Evolutionary conservation across 2,113 vertebrate species (phyloP), one percentile per base, ranked within the genome.

Genomic region (Copsychus sechellarum): DNA sequence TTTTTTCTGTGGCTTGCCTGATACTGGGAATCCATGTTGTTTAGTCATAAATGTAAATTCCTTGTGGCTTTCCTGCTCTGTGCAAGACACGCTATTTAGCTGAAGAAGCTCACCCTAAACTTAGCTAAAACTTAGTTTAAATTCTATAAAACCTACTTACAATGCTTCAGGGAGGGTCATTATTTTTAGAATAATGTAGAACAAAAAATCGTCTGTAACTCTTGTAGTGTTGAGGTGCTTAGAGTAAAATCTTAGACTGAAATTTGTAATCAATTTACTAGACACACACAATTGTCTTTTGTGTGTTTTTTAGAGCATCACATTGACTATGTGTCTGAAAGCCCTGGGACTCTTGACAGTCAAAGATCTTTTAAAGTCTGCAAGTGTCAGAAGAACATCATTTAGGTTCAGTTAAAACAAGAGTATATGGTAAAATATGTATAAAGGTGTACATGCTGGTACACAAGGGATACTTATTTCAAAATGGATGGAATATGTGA

Each of bases 401-500:
- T 70, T 81, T 89, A 92, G 42, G 80, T 89, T 96, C 91, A 94
- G 50, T 82, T 96, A 92, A 93, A 96, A 94, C 91, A 95, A 86
- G 81, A 93, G 62, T 90, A 95, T 56, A 81, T 93, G 86, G 69
- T 94, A 92, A 97, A 95, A 96, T 96, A 96, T 92, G 92, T 89
- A 94, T 95, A 88, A 91, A 94, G 53, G 85, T 86, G 90, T 53
- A 73, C 65, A 42, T 66, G 43, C 34, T 90, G 58, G 64, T 93
- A 84, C 92, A 88, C 78, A 73, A 77, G 93, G 92, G 79, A 93
- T 62, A 29, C 69, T 94, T 86, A 73, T 91, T 91, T 93, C 62
- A 93, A 74, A 97, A 92, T 54, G 56, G 45, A 81, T 8, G 6
- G 65, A 91, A 71, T 81, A 90, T 34, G 22, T 81, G 81, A 78